Evolutionary conservation across 2,113 vertebrate species (phyloP), one percentile per base, ranked within the genome.

Genomic region (Piaya cayana): DNA sequence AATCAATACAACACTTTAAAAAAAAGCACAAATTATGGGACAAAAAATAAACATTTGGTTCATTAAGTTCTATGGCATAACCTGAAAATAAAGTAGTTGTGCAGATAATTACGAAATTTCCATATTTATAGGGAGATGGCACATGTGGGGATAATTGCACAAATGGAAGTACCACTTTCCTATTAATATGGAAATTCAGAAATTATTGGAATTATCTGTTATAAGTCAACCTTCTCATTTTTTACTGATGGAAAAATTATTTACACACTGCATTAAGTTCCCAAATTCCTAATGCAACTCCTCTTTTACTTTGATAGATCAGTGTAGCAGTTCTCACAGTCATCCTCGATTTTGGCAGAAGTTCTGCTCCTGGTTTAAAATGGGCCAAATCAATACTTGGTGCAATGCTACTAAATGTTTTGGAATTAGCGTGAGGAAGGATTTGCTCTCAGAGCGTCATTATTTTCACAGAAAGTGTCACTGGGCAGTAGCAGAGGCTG

Each of bases 161-260:
- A 92, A 92, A 82, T 82, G 75, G 56, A 84, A 94, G 91, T 82
- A 89, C 71, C 82, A 88, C 86, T 91, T 95, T 88, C 85, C 86
- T 96, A 96, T 96, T 94, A 97, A 72, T 85, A 96, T 96, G 94
- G 94, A 97, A 97, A 97, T 97, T 86, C 69, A 85, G 75, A 96
- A 94, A 95, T 96, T 94, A 92, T 96, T 95, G 29, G 82, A 79
- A 39, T 83, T 96, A 92, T 83, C 91, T 82, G 55, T 86, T 90
- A 64, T 94, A 95, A 95, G 94, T 96, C 94, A 88, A 77, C 79
- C 59, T 95, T 47, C 75, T 87, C 81, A 39, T 67, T 90, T 95
- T 94, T 90, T 91, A 47, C 87, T 92, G 92, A 95, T 88, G 71
- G 82, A 95, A 95, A 95, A 68, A 60, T 75, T 90, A 88, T 92